Percentiles rank a stretch among this genome's conserved stretches.
phyloP scores from a whole-genome alignment of 2,888 invertebrate species.

The Endomychus coccineus region DNA sequence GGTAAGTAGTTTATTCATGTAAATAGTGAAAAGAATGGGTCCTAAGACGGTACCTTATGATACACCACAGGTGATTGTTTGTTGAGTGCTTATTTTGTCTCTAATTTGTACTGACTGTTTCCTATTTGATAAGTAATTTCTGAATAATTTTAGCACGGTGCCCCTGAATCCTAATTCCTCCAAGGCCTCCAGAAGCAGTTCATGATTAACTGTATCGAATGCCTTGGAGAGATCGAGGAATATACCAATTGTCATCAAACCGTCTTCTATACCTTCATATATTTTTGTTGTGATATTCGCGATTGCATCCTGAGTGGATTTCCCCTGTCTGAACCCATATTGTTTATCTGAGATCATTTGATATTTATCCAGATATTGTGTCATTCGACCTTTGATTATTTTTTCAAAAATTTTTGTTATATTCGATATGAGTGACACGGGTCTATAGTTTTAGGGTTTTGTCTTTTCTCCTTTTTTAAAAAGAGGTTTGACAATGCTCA shows the following conservation, averaged over 20 bases:
- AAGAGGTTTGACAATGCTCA: no score
- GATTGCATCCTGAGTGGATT: constrained; percentile 1
- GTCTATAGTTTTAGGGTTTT: no score
- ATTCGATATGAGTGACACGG: no score
- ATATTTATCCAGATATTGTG: no score
- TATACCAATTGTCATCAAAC: constrained; percentile 1
- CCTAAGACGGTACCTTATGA: no score
- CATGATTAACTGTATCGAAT: neutral
- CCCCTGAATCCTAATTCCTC: constrained; percentile 1
- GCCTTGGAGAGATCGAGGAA: constrained; percentile 1
- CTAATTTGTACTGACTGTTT: constrained; percentile 1
- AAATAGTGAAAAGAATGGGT: no score
- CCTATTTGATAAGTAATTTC: constrained; percentile 1
- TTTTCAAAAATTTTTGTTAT: no score
- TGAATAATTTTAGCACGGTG: neutral
- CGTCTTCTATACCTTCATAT: neutral
- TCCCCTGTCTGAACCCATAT: neutral
- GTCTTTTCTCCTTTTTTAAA: no score
- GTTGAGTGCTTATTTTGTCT: neutral
- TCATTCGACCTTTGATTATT: no score
- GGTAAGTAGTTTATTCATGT: no score
- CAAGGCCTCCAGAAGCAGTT: constrained; percentile 1
- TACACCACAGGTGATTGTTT: no score
- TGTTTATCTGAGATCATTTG: no score
- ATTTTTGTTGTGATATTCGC: neutral